These are phyloP conservation scores for Muscicapa striata DNA, from an alignment of 2,797 vertebrate species.

Conservation along the genomic window DNA sequence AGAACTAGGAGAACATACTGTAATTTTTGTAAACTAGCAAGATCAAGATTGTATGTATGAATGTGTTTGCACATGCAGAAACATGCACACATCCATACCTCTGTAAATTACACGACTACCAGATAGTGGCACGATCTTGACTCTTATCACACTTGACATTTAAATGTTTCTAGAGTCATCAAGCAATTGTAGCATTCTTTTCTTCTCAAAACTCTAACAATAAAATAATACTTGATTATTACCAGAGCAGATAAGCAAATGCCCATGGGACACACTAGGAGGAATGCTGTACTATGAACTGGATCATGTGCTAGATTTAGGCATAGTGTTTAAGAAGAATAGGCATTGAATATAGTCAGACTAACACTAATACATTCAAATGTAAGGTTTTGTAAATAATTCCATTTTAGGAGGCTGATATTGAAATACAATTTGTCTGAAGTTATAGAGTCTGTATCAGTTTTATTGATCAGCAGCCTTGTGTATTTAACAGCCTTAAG, in stretches of 20 bases:
- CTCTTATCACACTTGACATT: neutral
- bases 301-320: neutral
- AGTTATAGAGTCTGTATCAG: neutral
- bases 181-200: neutral
- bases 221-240: neutral
- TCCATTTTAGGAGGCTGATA: neutral
- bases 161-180: neutral
- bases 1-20: neutral
- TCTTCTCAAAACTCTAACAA: neutral
- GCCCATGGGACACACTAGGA: neutral
- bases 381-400: neutral
- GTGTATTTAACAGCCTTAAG: neutral
- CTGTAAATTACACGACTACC: neutral
- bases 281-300: neutral
- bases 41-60: neutral
- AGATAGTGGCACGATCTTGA: neutral
- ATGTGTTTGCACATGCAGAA: neutral
- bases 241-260: neutral
- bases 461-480: neutral
- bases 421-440: neutral
- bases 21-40: neutral
- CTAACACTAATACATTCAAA: neutral
- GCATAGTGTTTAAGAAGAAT: neutral
- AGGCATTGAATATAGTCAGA: neutral
- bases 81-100: rapidly evolving